phyloP scores from a whole-genome alignment of 1,140 invertebrate species.

The Drosophila obscura region DNA sequence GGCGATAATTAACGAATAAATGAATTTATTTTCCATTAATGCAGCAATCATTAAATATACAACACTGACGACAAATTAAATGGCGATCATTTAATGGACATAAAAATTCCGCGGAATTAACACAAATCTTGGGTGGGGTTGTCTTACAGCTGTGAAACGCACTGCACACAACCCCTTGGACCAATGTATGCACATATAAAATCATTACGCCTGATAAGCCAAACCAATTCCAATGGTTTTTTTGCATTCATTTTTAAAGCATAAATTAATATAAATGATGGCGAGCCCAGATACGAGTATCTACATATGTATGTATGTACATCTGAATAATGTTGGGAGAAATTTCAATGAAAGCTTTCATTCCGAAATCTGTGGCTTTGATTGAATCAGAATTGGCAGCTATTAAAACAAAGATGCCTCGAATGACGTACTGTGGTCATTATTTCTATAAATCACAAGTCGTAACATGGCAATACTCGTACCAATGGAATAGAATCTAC shows the following conservation, averaged over 20 bases:
- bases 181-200: slow-evolving; percentile 1
- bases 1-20: too few species aligned
- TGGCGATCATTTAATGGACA: too few species aligned
- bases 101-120: too few species aligned
- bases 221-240: not conserved
- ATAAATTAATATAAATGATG: slow-evolving; percentile 44
- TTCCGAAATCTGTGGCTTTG: not conserved
- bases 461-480: too few species aligned
- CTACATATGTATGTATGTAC: slow-evolving; percentile 15
- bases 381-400: slow-evolving; percentile 31
- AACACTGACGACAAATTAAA: too few species aligned
- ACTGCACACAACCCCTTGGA: not conserved
- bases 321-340: slow-evolving; percentile 5
- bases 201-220: slow-evolving; percentile 10
- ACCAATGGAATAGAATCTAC: too few species aligned
- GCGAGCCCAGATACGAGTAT: not conserved
- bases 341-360: too few species aligned
- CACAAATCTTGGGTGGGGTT: not conserved
- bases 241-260: slow-evolving; percentile 16
- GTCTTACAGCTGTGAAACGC: not conserved
- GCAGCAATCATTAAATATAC: too few species aligned
- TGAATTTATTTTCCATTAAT: too few species aligned
- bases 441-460: not conserved
- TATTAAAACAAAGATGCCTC: too few species aligned
- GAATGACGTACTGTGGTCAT: slow-evolving; percentile 26